Evolutionary conservation across 1,140 invertebrate species (phyloP), one percentile per base, ranked within the genome.

Genomic region (Bombus terrestris): DNA sequence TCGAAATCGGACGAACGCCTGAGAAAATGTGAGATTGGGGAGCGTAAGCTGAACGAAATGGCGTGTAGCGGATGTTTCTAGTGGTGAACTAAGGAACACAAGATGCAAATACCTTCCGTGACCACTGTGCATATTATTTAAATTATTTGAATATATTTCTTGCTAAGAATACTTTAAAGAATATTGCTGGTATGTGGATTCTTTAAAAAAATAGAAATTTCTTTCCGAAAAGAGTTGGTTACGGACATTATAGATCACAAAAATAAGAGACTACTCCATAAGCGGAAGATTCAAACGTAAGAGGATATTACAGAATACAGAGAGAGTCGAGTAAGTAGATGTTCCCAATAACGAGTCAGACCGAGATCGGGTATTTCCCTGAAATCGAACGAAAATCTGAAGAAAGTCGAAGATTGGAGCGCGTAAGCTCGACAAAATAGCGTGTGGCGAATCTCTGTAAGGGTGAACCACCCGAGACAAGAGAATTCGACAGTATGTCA

Each of bases 401-500:
- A 28, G 22, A 28, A 39, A 12, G 39, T n/a, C 28, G n/a, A 25
- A 73, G 71, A 73, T 47, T 43, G 39, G 15, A 47, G 71, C 41
- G 41, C 71, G 71, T 43, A 73, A 73, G 71, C 41, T 41, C 13
- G 3, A 39, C 28, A 3, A 73, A 73, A 73, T 73, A n/a, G 13
- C n/a, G 15, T 22, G n/a, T 32, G 71, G 71, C 15, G 69, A 72
- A 72, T 41, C 28, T 72, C 28, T 2, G 0, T 13, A 3, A n/a
- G 4, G 69, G 5, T 5, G 12, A 10, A 15, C 4, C 8, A 3
- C 32, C 22, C 28, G 1, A 8, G n/a, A 15, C 3, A 47, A 73
- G 15, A 73, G 71, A 73, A 73, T 73, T 73, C 71, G 71, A 43
- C 71, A 41, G 43, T 43, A 73, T 18, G 71, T 73, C 71, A 73